Evolutionary conservation across 2,113 vertebrate genomes (phyloP), one percentile per base, ranked within the genome.

Genomic region (Paratilapia polleni): DNA sequence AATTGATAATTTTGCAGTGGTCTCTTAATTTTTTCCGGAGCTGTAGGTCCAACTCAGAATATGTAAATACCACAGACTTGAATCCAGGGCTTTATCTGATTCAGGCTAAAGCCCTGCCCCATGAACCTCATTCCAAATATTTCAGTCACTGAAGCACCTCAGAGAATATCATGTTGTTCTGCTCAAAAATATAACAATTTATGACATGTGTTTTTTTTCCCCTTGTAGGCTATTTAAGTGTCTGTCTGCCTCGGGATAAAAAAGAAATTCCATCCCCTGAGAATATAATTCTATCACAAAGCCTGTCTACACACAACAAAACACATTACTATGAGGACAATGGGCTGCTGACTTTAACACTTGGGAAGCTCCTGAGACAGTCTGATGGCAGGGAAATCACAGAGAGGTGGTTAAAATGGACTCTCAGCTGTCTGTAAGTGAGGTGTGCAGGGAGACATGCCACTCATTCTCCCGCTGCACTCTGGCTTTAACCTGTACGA

Each of bases 271-370:
- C 38, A 0, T 52, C 84, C 73, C 73, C 52, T 12, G 79, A 78
- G 86, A 77, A n/a, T 56, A 49, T 6, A 63, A 74, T 70, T 81
- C 78, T 26, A 86, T 86, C 80, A 78, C 80, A 76, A 26, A 87
- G 58, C 85, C 59, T 78, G 73, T 83, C 83, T n/a, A 5, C 82
- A 2, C 49, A 83, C 60, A 83, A 61, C 77, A 73, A 43, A 88
- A 78, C 61, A 22, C 77, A 87, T 81, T 81, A 80, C 76, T 36
- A 63, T 15, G 73, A 83, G 74, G 49, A 79, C 34, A 8, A 64
- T 12, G 52, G 1, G 31, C 74, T 81, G 28, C 84, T 81, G 22
- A 70, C 82, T 20, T 31, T 3, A n/a, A 58, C 82, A 75, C 80
- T 19, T 10, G 14, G 66, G 77, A 81, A 64, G 68, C 68, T 73